Evolutionary conservation across 2,888 invertebrate species (phyloP), one percentile per base, ranked within the genome.

Genomic region (Phlogophora meticulosa): DNA sequence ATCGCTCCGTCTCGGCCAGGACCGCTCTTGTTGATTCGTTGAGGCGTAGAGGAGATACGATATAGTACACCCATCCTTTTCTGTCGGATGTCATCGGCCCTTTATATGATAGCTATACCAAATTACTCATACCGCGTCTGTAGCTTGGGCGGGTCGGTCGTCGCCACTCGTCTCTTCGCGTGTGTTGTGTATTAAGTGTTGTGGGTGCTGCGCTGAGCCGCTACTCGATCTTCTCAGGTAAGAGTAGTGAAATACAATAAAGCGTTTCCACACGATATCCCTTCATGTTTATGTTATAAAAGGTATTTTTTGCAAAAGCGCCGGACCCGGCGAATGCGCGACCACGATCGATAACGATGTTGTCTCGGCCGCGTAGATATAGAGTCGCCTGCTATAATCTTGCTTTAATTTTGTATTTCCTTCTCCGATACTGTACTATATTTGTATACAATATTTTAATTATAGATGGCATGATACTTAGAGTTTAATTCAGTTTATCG

Each of bases 311-410:
- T 72, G 90, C 87, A 68, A 89, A 76, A 83, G 82, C 78, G 85
- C 90, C 90, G 91, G 91, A 88, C 83, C 83, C 85, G 83, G 84
- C 86, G 85, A 90, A 88, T 87, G 91, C 91, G 89, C 90, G 88
- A 79, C 87, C 76, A 74, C 94, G 95, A 95, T 95, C 95, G 93
- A 95, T 95, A 94, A 92, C 90, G 92, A 94, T 92, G 93, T 93
- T 93, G 92, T 93, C 92, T 88, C 90, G 87, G 81, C 87, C 85
- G 87, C 85, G 83, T 87, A 86, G 85, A 85, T 84, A 84, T 84
- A 84, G 69, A 81, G 85, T 72, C 79, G 84, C 85, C 82, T 87
- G 86, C 86, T 83, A 80, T 87, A 87, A n/a, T 88, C 72, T 76
- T 84, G 83, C 75, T 74, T 83, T 80, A 77, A 83, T 86, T 84